Evolutionary conservation across 2,113 vertebrate species (phyloP).

Genomic region (Serinus canaria): DNA sequence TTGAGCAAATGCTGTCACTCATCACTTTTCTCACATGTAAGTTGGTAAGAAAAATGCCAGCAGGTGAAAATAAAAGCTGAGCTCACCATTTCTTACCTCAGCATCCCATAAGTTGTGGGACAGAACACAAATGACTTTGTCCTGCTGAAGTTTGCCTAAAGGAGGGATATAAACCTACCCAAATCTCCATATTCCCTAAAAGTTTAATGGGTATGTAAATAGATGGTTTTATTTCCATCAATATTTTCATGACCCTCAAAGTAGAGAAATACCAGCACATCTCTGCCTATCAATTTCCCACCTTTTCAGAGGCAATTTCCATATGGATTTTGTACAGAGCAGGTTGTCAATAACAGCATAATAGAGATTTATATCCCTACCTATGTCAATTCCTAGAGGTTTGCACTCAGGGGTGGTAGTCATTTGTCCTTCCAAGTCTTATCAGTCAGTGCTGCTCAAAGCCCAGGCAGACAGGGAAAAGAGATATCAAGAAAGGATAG

Average conservation of each 20-base stretch:
- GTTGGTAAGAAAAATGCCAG: neutral
- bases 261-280: neutral
- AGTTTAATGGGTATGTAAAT: neutral
- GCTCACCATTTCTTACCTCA: neutral
- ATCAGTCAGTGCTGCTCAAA: neutral
- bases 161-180: neutral
- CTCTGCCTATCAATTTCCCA: neutral
- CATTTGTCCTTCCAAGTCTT: neutral
- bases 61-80: neutral
- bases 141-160: neutral
- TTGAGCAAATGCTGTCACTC: neutral
- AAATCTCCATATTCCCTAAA: neutral
- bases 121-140: neutral
- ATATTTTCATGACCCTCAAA: neutral
- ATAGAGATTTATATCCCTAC: neutral
- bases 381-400: neutral
- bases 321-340: neutral
- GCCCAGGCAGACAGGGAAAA: neutral
- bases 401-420: neutral
- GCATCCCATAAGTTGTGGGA: neutral
- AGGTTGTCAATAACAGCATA: neutral
- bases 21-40: neutral
- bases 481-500: neutral
- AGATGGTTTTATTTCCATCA: neutral
- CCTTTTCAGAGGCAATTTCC: neutral